phyloP scores from a whole-genome alignment of 2,888 invertebrate species.

The Rhabditophanes sp. region DNA sequence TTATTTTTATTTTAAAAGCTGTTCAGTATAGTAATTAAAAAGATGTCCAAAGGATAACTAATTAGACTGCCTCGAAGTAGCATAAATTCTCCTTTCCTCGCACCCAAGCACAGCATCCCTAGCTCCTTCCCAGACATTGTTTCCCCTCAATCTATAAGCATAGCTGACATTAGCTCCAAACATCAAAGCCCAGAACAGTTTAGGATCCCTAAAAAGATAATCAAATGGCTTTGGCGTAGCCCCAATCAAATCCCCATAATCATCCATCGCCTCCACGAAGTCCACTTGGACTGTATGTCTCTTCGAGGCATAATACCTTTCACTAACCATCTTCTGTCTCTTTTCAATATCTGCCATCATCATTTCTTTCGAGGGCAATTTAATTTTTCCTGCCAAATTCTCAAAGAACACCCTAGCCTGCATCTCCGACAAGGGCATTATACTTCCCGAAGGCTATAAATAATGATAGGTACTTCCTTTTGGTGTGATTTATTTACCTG shows the following conservation, averaged over 20 bases:
- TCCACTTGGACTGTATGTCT: slow-evolving; percentile 39
- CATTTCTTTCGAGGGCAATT: slow-evolving; percentile 32
- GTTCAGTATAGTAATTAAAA: too few species aligned
- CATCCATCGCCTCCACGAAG: slow-evolving; percentile 46
- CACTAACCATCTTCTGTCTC: slow-evolving; percentile 18
- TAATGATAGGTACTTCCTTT: too few species aligned
- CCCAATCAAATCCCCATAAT: slow-evolving; percentile 45
- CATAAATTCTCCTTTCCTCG: too few species aligned
- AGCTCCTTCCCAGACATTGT: slow-evolving; percentile 24
- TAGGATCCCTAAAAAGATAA: slow-evolving; percentile 24
- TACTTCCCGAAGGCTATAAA: slow-evolving; percentile 44
- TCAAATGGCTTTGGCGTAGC: slow-evolving; percentile 44
- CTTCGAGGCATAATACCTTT: background rate
- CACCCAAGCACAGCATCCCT: slow-evolving; percentile 25
- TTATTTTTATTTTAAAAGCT: too few species aligned
- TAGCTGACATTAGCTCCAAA: slow-evolving; percentile 21
- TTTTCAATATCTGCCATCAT: slow-evolving; percentile 44
- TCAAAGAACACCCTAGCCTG: slow-evolving; percentile 37
- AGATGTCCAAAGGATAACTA: too few species aligned
- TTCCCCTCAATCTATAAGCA: slow-evolving; percentile 22
- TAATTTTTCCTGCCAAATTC: slow-evolving; percentile 36
- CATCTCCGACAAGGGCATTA: slow-evolving; percentile 45
- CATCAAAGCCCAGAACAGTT: slow-evolving; percentile 5
- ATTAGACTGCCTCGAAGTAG: too few species aligned
- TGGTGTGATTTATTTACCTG: slow-evolving; percentile 5